These are phyloP conservation scores for Prunella fulvescens DNA, from an alignment of 2,113 vertebrate species.

Conservation along the genomic window DNA sequence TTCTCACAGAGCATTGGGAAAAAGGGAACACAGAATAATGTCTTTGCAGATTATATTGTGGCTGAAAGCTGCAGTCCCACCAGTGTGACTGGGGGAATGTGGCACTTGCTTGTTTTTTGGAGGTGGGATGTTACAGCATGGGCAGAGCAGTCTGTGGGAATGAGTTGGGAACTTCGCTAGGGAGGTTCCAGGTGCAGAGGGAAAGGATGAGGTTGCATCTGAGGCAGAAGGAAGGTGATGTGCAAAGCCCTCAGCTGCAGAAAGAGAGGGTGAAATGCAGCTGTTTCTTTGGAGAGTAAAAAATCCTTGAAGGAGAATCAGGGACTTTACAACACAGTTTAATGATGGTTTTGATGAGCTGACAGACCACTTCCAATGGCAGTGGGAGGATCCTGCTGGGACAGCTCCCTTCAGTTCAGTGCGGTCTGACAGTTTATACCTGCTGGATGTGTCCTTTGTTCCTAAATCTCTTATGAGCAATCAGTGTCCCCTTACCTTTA, in stretches of 20 bases:
- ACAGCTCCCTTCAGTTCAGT: background rate
- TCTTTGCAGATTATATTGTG: background rate
- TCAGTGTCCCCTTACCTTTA: background rate
- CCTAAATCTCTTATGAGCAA: background rate
- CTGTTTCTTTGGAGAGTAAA: background rate
- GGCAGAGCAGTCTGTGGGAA: background rate
- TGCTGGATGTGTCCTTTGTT: background rate
- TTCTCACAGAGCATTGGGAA: background rate
- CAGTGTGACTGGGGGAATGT: background rate
- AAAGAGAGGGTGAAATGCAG: background rate
- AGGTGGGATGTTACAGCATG: background rate
- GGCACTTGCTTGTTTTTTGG: background rate
- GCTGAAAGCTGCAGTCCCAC: background rate
- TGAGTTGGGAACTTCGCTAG: background rate
- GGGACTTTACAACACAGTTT: background rate
- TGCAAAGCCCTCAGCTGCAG: background rate
- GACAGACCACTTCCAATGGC: background rate
- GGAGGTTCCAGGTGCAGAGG: background rate
- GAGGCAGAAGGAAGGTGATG: background rate
- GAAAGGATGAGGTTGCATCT: background rate
- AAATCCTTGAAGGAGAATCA: background rate
- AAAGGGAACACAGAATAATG: background rate
- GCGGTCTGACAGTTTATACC: background rate
- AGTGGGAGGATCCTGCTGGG: background rate
- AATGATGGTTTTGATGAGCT: background rate